Evolutionary conservation across 1,140 invertebrate species (phyloP), one percentile per base, ranked within the genome.

Genomic region (Limonius californicus): DNA sequence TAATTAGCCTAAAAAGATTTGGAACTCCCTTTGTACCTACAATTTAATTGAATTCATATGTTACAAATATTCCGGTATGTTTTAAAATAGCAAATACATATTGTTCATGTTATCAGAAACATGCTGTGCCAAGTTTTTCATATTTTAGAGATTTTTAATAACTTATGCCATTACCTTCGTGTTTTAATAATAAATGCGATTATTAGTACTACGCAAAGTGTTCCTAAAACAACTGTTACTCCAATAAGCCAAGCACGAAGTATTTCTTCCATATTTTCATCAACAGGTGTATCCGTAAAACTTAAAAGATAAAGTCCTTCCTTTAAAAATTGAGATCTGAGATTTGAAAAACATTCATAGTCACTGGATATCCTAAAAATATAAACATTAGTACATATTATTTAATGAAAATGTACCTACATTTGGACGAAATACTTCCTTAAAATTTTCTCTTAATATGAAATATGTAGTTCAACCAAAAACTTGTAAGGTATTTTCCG

Each of bases 121-220:
- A 12, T 7, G 8, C 2, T 12, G 35, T 39, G 8, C n/a, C 27
- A 32, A 32, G 11, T 11, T 32, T 4, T 6, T 32, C 11, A 32
- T 32, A 32, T 6, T 32, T 32, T 32, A 32, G 11, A 32, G 11
- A 32, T 32, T 32, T 6, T 32, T 32, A 32, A 32, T n/a, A n/a
- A n/a, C n/a, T n/a, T n/a, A n/a, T n/a, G n/a, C n/a, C n/a, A n/a
- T 77, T 64, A 84, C 82, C 76, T 73, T 70, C 76, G 77, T 9
- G 78, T 82, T 70, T 78, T 79, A 4, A 83, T 42, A 18, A 82
- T 70, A 68, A 80, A 84, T 3, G 76, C 76, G 1, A 81, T 54
- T 0, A 81, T 60, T 32, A 85, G 67, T 21, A 80, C 69, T 7
- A 82, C 63, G 55, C 78, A 80, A 14, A 83, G 43, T 16, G 79